Conservation (phyloP, 1,140 invertebrate genomes). For the Homarus americanus region DNA sequence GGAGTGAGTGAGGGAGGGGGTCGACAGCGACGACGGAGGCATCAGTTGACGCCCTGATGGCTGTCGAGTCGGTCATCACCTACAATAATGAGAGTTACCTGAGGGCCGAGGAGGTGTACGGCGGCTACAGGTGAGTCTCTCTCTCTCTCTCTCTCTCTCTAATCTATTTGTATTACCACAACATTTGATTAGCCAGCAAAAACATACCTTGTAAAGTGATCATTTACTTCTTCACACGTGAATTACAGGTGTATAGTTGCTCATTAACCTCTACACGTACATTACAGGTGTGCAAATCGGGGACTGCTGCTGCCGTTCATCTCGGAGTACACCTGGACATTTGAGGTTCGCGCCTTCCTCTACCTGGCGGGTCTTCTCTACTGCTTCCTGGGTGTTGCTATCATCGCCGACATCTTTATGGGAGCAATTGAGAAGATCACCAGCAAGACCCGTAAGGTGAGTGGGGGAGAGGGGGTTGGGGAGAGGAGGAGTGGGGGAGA, state of each 20-base stretch:
- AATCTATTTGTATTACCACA: too few relatives aligned
- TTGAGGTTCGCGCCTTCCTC: conserved; percentile 78
- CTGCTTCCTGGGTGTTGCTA: conserved; percentile 82
- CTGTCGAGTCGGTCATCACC: not conserved
- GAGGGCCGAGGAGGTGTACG: conserved; percentile 20
- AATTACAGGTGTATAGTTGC: too few relatives aligned
- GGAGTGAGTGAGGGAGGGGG: not conserved
- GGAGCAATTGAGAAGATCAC: conserved; percentile 84
- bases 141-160: too few relatives aligned
- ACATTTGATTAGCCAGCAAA: too few relatives aligned
- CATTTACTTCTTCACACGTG: too few relatives aligned
- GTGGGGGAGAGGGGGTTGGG: not conserved
- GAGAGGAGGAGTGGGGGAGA: not conserved
- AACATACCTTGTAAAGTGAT: too few relatives aligned
- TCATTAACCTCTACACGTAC: not conserved
- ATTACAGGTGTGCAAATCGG: conserved; percentile 57
- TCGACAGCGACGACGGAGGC: not conserved
- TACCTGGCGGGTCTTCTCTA: conserved; percentile 82
- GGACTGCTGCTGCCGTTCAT: conserved; percentile 82
- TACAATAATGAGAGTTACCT: conserved; percentile 5
- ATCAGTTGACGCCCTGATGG: not conserved
- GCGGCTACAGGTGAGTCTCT: conserved; percentile 26
- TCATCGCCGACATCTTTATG: conserved; percentile 83
- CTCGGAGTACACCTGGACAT: conserved; percentile 81
- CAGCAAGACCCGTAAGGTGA: conserved; percentile 81